Evolutionary conservation across 2,113 vertebrate species (phyloP), one percentile per base, ranked within the genome.

Genomic region (Suricata suricatta): DNA sequence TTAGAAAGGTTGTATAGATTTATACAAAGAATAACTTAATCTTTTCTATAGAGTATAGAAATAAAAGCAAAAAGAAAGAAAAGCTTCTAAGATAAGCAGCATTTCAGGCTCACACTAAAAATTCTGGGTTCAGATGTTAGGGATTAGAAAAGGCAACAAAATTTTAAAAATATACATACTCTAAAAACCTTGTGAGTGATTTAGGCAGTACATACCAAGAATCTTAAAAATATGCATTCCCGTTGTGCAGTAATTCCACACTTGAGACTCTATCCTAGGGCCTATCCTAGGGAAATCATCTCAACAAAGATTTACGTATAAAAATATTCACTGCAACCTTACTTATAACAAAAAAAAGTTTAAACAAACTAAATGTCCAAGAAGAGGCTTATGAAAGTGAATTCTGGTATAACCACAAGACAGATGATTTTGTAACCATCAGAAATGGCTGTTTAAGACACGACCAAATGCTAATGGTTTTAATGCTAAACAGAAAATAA

Each of bases 401-500:
- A 83, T 86, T 88, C 81, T 12, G 2, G 54, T 69, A 76, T 57
- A 92, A 87, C 41, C 81, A 79, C 64, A 84, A 89, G 50, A 87
- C 0, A 4, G 81, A 88, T 23, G 90, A 41, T 88, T 96, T 66
- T 85, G 25, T 44, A 96, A 52, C 38, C 60, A 60, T 88, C 44
- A 94, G 88, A 95, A 94, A 79, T 35, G n/a, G 80, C 4, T 95
- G 93, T 84, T 91, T 63, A 47, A 90, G 83, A 90, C 19, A 96
- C 0, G 23, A 91, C 80, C 94, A 97, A 91, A 97, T 88, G 64
- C 16, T 77, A 96, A 90, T 63, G 52, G 29, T 31, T 89, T 96
- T 97, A 87, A 93, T 85, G 60, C 31, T 79, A 88, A 93, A 63
- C 38, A 87, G 86, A 95, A 95, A 97, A 93, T 86, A 93, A 69